Conservation (phyloP, 2,888 invertebrate species). For the Psococerastis gibbosa region DNA sequence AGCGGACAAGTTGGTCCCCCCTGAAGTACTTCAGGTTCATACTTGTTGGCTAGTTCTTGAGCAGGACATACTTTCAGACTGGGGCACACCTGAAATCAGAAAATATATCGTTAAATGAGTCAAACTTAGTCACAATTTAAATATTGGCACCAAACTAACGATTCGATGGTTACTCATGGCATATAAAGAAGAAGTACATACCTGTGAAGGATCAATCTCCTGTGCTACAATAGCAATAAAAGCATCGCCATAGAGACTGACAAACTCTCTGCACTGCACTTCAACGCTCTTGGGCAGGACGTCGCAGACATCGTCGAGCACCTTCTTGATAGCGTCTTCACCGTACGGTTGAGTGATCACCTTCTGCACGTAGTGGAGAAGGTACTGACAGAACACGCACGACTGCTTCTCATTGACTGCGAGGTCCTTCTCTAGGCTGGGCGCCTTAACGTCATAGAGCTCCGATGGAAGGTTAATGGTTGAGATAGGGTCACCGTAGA, state of each 20-base stretch:
- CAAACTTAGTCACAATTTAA: no score
- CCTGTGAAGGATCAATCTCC: constrained; percentile 53
- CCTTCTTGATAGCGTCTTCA: constrained; percentile 38
- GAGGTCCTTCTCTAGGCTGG: constrained; percentile 21
- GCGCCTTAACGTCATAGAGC: constrained; percentile 32
- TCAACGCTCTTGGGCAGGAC: constrained; percentile 41
- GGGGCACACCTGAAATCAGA: constrained; percentile 42
- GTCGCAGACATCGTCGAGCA: constrained; percentile 48
- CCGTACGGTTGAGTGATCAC: constrained; percentile 18
- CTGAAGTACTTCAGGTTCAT: constrained; percentile 23
- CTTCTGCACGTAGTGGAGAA: constrained; percentile 54
- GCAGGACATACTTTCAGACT: constrained; percentile 45
- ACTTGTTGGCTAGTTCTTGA: constrained; percentile 25
- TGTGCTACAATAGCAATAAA: constrained; percentile 59
- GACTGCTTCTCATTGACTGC: constrained; percentile 28
- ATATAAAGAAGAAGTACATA: no score
- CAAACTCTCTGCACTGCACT: constrained; percentile 50
- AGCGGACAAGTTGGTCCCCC: constrained; percentile 58
- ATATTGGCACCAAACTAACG: no score
- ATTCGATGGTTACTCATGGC: no score
- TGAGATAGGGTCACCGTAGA: neutral
- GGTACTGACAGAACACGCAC: constrained; percentile 67
- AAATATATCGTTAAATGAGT: constrained; percentile 16
- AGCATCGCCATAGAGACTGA: constrained; percentile 60
- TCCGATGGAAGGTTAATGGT: constrained; percentile 21